phyloP scores from a whole-genome alignment of 2,888 invertebrate species.

The Napeogenes sylphis region DNA sequence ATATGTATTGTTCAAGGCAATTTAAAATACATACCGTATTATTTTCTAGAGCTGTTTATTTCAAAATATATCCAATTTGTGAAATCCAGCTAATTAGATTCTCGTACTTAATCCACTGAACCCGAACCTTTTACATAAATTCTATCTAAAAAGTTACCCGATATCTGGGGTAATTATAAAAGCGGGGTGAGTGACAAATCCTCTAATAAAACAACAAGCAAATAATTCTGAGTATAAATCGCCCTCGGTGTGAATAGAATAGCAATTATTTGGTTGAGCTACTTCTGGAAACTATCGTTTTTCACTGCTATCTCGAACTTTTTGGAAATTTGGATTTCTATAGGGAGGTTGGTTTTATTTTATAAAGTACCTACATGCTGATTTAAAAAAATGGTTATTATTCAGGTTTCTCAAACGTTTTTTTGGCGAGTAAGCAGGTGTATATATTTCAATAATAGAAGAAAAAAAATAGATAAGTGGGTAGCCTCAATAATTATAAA shows the following conservation, averaged over 20 bases:
- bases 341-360: too few relatives aligned
- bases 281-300: slow-evolving; percentile 42
- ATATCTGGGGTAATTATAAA: slow-evolving; percentile 74
- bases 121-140: slow-evolving; percentile 60
- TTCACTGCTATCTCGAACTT: slow-evolving; percentile 18
- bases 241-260: slow-evolving; percentile 75
- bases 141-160: slow-evolving; percentile 67
- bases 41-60: slow-evolving; percentile 2
- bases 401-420: too few relatives aligned
- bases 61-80: slow-evolving; percentile 33
- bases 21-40: neutral
- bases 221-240: slow-evolving; percentile 76
- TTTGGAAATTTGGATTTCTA: neutral
- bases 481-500: too few relatives aligned
- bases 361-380: too few relatives aligned
- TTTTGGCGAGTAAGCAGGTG: too few relatives aligned
- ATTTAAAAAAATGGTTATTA: too few relatives aligned
- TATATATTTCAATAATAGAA: too few relatives aligned
- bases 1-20: too few relatives aligned
- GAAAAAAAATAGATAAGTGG: too few relatives aligned
- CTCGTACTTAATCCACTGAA: slow-evolving; percentile 51
- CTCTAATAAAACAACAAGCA: slow-evolving; percentile 78
- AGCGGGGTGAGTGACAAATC: slow-evolving; percentile 75
- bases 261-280: slow-evolving; percentile 77
- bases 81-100: slow-evolving; percentile 52